Conservation (phyloP, 2,113 vertebrate species). For the Osmerus eperlanus region DNA sequence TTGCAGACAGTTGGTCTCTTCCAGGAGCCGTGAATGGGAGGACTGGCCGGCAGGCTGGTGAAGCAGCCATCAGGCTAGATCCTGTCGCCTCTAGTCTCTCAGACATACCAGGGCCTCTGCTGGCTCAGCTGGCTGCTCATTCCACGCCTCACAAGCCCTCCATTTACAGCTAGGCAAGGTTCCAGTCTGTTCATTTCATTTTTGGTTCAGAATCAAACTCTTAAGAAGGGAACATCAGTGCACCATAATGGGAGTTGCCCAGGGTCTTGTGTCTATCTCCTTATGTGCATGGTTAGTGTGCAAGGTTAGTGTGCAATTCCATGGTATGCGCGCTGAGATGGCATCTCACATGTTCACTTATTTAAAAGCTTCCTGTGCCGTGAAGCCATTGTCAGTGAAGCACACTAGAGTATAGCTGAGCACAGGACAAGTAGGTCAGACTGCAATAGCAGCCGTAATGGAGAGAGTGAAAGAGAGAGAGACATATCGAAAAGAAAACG, state of each 20-base stretch:
- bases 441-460: constrained; percentile 10
- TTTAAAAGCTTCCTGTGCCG: constrained; percentile 40
- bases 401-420: constrained; percentile 10
- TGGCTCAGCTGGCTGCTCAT: no score
- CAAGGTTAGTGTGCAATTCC: neutral
- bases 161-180: no score
- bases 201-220: no score
- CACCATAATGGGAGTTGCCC: no score
- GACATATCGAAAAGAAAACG: neutral
- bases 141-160: no score
- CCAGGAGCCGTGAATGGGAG: constrained; percentile 7
- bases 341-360: constrained; percentile 42
- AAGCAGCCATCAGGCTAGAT: constrained; percentile 54
- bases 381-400: constrained; percentile 17
- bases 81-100: neutral
- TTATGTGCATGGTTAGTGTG: no score
- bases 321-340: constrained; percentile 13
- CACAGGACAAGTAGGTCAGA: constrained; percentile 58
- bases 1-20: constrained; percentile 3
- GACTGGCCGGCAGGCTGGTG: constrained; percentile 13
- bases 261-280: no score
- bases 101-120: no score
- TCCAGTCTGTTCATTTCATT: no score
- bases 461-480: neutral
- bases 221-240: no score